Base-by-base conservation (phyloP, 1,140 invertebrate genomes). In the Hormaphis cornu region DNA sequence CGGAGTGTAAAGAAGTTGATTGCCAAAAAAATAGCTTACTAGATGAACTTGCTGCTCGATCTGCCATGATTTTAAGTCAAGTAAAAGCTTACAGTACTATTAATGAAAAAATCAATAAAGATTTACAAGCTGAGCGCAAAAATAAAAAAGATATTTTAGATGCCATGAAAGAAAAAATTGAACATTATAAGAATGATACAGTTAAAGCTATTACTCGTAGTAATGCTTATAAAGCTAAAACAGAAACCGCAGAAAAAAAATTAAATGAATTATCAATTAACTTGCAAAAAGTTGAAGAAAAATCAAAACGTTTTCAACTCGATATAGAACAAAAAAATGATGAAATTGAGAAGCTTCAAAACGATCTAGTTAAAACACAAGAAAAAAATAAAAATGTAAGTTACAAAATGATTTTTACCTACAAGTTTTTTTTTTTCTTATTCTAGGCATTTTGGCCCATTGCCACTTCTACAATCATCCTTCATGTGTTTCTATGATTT, bases 51-150 rank as follows among this genome's bases (percentile, higher is more conserved):
- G 61, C 61, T 66, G 44, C 44, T 20, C 40, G 61, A 35, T 66
- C 61, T 22, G 61, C 61, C 8, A 48, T 66, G 42, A 66, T 66
- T 35, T 35, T 66, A 66, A 66, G 28, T 66, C 61, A 66, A 50
- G 61, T 66, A 22, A 66, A 18, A 66, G 44, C 42, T 33, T 66
- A 66, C 35, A 66, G 61, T 66, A 20, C 28, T 8, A 66, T 66
- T 1, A 66, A 66, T 66, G 61, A 66, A 66, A 66, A 66, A 22
- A 22, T 66, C 6, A 66, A 46, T 16, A 28, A 24, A n/a, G 61
- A 66, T 33, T 48, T 66, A 10, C 42, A 48, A 66, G 7, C 12
- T 26, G 61, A 66, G 8, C 61, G 44, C 7, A 66, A 66, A 3
- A 66, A 22, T 33, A 66, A 66, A 50, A 33, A 66, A 7, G 61